These are phyloP conservation scores for Trichopoda pennipes DNA, from an alignment of 2,888 invertebrate species.

Conservation along the genomic window DNA sequence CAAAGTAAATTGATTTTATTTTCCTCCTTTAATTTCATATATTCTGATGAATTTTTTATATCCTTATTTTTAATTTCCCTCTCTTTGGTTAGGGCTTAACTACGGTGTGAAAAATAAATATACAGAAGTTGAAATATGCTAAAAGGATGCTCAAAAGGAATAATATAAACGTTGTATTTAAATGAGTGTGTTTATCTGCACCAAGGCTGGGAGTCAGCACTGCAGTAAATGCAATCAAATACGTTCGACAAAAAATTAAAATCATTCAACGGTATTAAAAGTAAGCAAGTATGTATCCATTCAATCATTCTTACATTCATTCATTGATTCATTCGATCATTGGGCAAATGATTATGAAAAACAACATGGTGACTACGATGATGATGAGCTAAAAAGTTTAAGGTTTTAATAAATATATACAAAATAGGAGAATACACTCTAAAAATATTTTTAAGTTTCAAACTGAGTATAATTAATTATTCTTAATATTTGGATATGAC, in stretches of 20 bases:
- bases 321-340: conserved; percentile 41
- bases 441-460: not conserved
- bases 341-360: conserved; percentile 64
- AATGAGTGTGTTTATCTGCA: conserved; percentile 11
- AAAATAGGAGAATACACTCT: conserved; percentile 21
- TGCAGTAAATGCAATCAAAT: conserved; percentile 64
- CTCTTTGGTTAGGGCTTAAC: conserved; percentile 14
- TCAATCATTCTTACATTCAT: conserved; percentile 38
- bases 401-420: conserved; percentile 36
- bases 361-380: conserved; percentile 39
- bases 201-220: conserved; percentile 31
- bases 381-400: not conserved
- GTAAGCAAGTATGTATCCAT: conserved; percentile 37
- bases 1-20: conserved; percentile 70
- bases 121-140: conserved; percentile 1
- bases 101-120: conserved; percentile 49
- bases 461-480: too few species aligned
- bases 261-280: conserved; percentile 54
- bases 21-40: conserved; percentile 74
- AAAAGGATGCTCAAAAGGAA: conserved; percentile 59
- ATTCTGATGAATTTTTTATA: conserved; percentile 75
- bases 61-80: conserved; percentile 8
- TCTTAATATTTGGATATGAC: too few species aligned
- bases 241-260: conserved; percentile 50
- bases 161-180: conserved; percentile 60